Base-by-base conservation (phyloP, 2,888 invertebrate species). In the Cheilosia impressa region DNA sequence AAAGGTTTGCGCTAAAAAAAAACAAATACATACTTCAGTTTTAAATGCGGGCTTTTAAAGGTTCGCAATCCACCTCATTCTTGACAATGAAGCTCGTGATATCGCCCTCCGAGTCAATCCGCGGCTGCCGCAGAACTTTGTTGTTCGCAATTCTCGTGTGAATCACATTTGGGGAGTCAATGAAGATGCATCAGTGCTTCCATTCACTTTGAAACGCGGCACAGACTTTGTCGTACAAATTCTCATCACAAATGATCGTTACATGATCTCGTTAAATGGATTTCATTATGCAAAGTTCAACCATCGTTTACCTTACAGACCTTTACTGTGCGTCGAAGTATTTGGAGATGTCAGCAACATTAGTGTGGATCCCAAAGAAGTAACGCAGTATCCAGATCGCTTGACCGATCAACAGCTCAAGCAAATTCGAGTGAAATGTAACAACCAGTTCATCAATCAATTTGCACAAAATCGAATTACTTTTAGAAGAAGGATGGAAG, bases 31-130 rank as follows among this genome's bases (percentile, higher is more conserved):
- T 43, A 4, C 2, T 13, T 43, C 17, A 2, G 7, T 9, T 19
- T 1, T 41, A 24, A 24, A 27, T 13, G 0, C 22, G 5, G 7
- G n/a, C 2, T n/a, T 45, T 34, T 34, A n/a, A 15, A 75, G 75
- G 19, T 65, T 75, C 9, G 55, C 63, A 31, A 65, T 75, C 9
- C 45, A 47, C 17, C 13, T 75, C 0, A 10, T 55, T 34, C 3
- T 34, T n/a, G 60, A 24, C 7, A 81, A 85, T 31, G 34, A 53
- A 13, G 19, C n/a, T 2, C n/a, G 73, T 13, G 95, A 95, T 88
- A 93, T 96, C 34, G 95, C 95, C 0, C 93, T 97, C 15, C 96
- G 97, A 90, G 94, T 97, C 89, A 96, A 96, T 90, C 95, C 96
- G 2, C 95, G 97, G 13, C 91, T 96, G 71, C 95, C 95, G 66